Evolutionary conservation across 2,888 invertebrate species (phyloP), one percentile per base, ranked within the genome.

Genomic region (Oscheius sp.): DNA sequence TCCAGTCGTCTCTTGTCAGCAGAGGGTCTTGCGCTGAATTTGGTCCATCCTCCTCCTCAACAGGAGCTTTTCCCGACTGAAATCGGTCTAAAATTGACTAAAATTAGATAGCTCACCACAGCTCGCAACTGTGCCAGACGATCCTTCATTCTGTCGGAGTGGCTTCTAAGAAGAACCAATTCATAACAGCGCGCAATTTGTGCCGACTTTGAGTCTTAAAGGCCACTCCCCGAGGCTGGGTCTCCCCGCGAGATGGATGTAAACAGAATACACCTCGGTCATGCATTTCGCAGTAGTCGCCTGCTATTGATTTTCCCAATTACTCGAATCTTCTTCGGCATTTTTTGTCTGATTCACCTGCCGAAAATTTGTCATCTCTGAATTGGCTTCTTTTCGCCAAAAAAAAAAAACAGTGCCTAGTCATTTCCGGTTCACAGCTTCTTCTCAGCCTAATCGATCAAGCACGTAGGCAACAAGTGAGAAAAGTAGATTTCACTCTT

Each of bases 1-100:
- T 64, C 64, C 64, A 64, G 15, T 64, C 34, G 29, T 64, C 64
- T 31, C 20, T 46, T 5, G 48, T 64, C 23, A 64, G 25, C 33
- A 64, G 34, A 20, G 64, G 50, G 1, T 46, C 33, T 2, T 64
- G 45, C 31, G 25, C 64, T 0, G 61, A 45, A 27, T 17, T 23
- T 12, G 45, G 20, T 39, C 61, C 61, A 10, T 42, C 45, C 17
- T 61, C 61, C 27, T 42, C 42, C 2, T 61, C 61, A 6, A 4
- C 29, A 15, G 1, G 12, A 5, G 12, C 34, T 27, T 4, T 45
- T 2, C 12, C 29, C n/a, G 42, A n/a, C 45, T 61, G 10, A 12
- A 61, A 27, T 39, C 17, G 8, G 3, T 1, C 29, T 25, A 23
- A 31, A 27, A 6, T 4, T 29, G 31, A 33, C 15, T n/a, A 17